Evolutionary conservation across 2,113 vertebrate genomes (phyloP).

Genomic region (Crotalus tigris): DNA sequence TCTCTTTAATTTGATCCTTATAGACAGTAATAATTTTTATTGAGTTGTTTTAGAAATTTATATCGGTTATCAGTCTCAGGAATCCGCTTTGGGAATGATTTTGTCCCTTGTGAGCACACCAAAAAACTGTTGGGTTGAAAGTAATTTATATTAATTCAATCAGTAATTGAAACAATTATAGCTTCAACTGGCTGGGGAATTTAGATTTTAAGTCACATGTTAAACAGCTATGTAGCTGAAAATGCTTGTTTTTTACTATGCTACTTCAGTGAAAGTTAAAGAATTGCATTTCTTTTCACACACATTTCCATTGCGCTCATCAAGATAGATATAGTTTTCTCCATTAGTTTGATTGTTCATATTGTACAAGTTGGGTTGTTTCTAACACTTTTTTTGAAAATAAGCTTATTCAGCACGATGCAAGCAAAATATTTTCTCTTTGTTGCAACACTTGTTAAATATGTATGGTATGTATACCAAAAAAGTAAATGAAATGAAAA

Average conservation of each 20-base stretch:
- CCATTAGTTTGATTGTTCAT: neutral
- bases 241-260: neutral
- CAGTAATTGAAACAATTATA: neutral
- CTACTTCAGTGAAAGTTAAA: neutral
- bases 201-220: neutral
- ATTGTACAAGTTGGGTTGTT: neutral
- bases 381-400: neutral
- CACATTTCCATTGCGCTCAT: neutral
- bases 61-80: neutral
- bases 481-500: neutral
- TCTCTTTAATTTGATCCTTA: neutral
- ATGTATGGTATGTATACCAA: neutral
- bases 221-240: neutral
- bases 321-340: neutral
- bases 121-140: neutral
- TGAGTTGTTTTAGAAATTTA: neutral
- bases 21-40: neutral
- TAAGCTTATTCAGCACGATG: neutral
- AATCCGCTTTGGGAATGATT: neutral
- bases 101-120: neutral
- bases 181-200: neutral
- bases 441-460: neutral
- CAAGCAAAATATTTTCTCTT: neutral
- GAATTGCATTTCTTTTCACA: neutral
- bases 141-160: neutral